Percentiles rank a stretch among this genome's conserved stretches.
phyloP scores from a whole-genome alignment of 1,140 invertebrate species.

The Tetraneura akinire region DNA sequence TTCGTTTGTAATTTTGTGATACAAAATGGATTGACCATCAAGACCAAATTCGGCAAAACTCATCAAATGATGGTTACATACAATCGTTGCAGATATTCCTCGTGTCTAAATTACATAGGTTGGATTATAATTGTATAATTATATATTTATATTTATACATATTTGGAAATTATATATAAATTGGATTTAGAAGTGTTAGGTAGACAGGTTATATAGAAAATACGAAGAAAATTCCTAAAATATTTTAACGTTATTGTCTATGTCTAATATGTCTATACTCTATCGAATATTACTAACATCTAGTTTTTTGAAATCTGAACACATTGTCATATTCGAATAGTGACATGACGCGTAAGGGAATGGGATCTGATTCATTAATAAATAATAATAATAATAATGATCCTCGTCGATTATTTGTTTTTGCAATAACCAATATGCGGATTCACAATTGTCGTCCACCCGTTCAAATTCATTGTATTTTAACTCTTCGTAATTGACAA shows the following conservation, averaged over 20 bases:
- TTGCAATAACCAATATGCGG: neutral
- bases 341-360: neutral
- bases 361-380: conserved; percentile 19
- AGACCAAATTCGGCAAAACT: conserved; percentile 11
- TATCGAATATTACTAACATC: neutral
- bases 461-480: neutral
- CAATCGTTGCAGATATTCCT: neutral
- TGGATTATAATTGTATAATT: too few species aligned
- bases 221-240: too few species aligned
- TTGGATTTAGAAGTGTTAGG: too few species aligned
- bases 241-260: too few species aligned
- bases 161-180: too few species aligned
- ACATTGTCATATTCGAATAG: neutral
- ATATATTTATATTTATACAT: neutral
- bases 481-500: neutral
- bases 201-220: too few species aligned
- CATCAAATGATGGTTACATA: conserved; percentile 18
- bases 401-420: neutral
- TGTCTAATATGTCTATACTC: too few species aligned
- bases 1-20: conserved; percentile 31
- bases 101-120: neutral
- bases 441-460: conserved; percentile 9
- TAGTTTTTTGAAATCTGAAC: neutral
- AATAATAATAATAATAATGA: neutral
- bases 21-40: neutral